Evolutionary conservation across 2,888 invertebrate species (phyloP), one percentile per base, ranked within the genome.

Genomic region (Agrochola litura): DNA sequence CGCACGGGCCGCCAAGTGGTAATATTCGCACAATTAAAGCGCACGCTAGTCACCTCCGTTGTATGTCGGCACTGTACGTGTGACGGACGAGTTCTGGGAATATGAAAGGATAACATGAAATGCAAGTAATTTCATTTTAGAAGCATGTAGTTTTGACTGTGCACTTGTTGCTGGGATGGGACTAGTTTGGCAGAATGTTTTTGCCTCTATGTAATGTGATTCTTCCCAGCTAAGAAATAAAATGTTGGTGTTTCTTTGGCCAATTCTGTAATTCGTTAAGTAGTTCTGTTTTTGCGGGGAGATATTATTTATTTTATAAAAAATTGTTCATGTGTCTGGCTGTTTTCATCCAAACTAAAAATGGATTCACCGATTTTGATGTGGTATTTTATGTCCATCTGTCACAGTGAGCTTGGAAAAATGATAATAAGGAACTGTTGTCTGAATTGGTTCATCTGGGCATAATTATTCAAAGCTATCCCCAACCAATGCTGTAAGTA

Each of bases 21-120:
- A 91, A 92, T 91, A 92, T 93, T 91, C 90, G 86, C 81, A 90
- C 90, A 90, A 91, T 91, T 90, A 90, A 89, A 90, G 79, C 77
- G 66, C 73, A 69, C 69, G 70, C 77, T 78, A 79, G 67, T 75
- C 76, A 58, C 70, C 70, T 49, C 16, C 54, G 56, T 41, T 63
- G 85, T 76, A n/a, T 63, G 58, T 76, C 58, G 54, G 58, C 52
- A 16, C 54, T 25, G 58, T 73, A 8, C 60, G 58, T 68, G 37
- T 41, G 66, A 22, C n/a, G 16, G 12, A 66, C 61, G 61, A 86
- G 54, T 58, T 82, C 41, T 30, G 37, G 22, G 19, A 63, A 64
- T 65, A 72, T 69, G 46, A 65, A 72, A 83, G 41, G 2, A 74
- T 49, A 73, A 72, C 41, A 56, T 68, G 22, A 52, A 65, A 72